phyloP scores from a whole-genome alignment of 2,113 vertebrate species.

The Sitta europaea region DNA sequence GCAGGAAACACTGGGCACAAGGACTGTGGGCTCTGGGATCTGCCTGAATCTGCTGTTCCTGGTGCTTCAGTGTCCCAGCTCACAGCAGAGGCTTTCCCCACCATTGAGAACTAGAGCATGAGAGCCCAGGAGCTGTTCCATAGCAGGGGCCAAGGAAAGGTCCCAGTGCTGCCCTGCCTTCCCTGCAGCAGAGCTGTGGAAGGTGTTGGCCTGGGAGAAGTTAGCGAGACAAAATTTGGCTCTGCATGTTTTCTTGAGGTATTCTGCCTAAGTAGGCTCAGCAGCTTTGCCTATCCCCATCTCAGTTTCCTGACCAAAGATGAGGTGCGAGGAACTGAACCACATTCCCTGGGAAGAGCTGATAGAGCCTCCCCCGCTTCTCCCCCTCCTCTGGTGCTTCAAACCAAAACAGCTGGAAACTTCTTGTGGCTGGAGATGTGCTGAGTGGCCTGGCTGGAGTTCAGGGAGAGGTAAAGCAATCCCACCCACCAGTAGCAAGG shows the following conservation, averaged over 20 bases:
- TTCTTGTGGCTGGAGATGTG: slow-evolving; percentile 53
- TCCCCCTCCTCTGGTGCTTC: slow-evolving; percentile 1
- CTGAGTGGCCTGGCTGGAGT: slow-evolving; percentile 53
- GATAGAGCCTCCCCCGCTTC: slow-evolving; percentile 22
- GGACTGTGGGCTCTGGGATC: neutral
- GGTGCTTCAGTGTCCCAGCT: neutral
- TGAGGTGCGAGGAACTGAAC: slow-evolving; percentile 47
- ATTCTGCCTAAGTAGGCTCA: slow-evolving; percentile 36
- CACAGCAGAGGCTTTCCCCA: neutral
- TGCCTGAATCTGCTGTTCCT: neutral
- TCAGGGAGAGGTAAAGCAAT: slow-evolving; percentile 51
- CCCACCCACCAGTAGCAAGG: slow-evolving; percentile 46
- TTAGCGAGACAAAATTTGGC: slow-evolving; percentile 2
- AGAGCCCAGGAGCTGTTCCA: neutral
- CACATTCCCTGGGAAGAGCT: slow-evolving; percentile 38
- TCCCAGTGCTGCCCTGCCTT: neutral
- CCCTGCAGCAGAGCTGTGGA: neutral
- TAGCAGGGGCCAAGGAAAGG: neutral
- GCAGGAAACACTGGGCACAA: neutral
- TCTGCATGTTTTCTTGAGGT: neutral
- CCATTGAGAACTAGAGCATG: fast-evolving
- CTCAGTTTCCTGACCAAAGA: slow-evolving; percentile 54
- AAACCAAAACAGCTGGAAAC: slow-evolving; percentile 55
- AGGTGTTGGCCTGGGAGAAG: neutral
- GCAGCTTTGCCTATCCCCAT: slow-evolving; percentile 50